These are phyloP conservation scores for Polymixis flavicincta DNA, from an alignment of 2,888 invertebrate species.

Conservation along the genomic window DNA sequence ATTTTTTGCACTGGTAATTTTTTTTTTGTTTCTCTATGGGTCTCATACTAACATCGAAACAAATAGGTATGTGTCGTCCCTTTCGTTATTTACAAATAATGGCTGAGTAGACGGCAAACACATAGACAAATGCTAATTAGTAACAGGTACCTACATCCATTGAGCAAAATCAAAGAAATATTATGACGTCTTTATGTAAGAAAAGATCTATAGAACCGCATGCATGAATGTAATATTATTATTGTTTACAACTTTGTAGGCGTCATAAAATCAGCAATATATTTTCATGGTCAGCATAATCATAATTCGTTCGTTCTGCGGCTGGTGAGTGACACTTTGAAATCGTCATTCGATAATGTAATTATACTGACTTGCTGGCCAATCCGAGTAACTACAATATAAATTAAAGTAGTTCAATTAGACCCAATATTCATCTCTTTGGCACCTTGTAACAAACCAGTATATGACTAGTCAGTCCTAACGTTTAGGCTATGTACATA, in stretches of 20 bases:
- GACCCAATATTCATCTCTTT: neutral
- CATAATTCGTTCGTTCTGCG: conserved; percentile 42
- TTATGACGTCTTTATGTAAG: conserved; percentile 21
- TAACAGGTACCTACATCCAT: conserved; percentile 19
- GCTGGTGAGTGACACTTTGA: conserved; percentile 34
- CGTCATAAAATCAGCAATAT: conserved; percentile 52
- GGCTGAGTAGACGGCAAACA: neutral
- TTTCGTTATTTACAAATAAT: neutral
- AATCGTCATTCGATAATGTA: conserved; percentile 21
- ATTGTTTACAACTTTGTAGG: conserved; percentile 52
- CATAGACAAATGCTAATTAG: conserved; percentile 22
- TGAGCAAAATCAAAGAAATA: conserved; percentile 27
- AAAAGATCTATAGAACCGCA: conserved; percentile 11
- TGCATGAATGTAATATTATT: conserved; percentile 12
- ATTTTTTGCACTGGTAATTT: neutral
- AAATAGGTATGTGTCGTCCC: neutral
- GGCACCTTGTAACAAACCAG: neutral
- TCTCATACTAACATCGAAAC: neutral
- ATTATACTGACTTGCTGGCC: neutral
- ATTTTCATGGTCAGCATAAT: conserved; percentile 44
- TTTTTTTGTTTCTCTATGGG: neutral
- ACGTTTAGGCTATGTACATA: neutral
- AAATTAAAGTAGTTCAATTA: neutral
- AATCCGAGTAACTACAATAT: neutral
- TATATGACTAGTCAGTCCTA: neutral